Conservation (phyloP, 1,140 invertebrate species). For the Paraescarpia echinospica region DNA sequence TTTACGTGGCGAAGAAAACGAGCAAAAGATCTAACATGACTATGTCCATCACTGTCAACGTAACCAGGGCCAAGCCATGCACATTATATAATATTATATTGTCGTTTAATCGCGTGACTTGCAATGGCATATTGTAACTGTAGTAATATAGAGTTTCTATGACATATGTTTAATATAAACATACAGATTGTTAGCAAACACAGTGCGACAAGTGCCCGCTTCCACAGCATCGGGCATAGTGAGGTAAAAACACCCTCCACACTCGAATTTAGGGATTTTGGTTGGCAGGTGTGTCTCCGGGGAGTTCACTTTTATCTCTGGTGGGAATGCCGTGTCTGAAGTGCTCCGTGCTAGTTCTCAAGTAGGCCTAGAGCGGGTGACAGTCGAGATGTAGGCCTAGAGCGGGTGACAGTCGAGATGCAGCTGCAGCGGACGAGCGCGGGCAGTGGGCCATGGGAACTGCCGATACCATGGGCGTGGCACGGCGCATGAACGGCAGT, state of each 20-base stretch:
- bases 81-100: too few relatives aligned
- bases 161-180: too few relatives aligned
- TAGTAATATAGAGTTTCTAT: too few relatives aligned
- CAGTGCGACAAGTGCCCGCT: neutral
- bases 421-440: too few relatives aligned
- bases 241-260: neutral
- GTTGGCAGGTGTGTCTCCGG: neutral
- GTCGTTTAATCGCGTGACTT: too few relatives aligned
- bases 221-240: neutral
- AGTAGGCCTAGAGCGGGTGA: neutral
- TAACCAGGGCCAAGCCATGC: too few relatives aligned
- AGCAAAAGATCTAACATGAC: too few relatives aligned
- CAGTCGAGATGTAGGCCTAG: neutral
- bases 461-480: neutral
- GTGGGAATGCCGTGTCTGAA: neutral
- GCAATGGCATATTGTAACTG: too few relatives aligned
- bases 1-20: neutral
- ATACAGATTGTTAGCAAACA: too few relatives aligned
- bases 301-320: neutral
- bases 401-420: neutral
- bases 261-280: neutral
- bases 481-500: neutral
- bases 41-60: too few relatives aligned
- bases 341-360: neutral
- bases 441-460: too few relatives aligned